phyloP scores from a whole-genome alignment of 2,113 vertebrate genomes.

The Loxodonta africana region DNA sequence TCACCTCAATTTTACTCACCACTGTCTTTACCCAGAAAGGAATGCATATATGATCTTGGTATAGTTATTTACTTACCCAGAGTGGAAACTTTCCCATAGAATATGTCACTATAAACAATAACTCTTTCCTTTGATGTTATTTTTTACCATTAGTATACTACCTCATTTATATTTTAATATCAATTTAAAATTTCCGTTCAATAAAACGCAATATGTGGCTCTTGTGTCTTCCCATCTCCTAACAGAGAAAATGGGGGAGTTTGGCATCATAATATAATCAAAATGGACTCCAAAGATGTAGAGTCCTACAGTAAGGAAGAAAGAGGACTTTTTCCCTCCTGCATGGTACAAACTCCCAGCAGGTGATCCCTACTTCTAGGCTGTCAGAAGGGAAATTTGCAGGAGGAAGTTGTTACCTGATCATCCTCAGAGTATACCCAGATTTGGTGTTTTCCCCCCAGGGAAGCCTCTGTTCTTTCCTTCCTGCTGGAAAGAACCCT shows the following conservation, averaged over 20 bases:
- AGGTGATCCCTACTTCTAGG: background rate
- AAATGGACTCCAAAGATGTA: background rate
- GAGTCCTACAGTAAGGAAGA: background rate
- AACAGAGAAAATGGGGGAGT: background rate
- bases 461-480: background rate
- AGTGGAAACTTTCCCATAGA: background rate
- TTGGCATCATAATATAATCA: background rate
- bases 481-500: background rate
- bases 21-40: background rate
- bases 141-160: background rate
- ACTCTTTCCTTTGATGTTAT: background rate
- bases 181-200: background rate
- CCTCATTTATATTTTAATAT: background rate
- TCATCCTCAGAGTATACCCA: background rate
- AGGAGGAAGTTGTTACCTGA: background rate
- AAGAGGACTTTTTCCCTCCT: background rate
- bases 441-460: background rate
- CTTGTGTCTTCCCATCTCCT: background rate
- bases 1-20: background rate
- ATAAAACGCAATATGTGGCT: background rate
- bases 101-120: background rate
- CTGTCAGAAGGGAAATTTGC: background rate
- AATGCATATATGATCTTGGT: background rate
- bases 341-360: background rate
- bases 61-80: background rate